These are phyloP conservation scores for Takifugu bimaculatus DNA, from an alignment of 2,113 vertebrate genomes.

Conservation along the genomic window DNA sequence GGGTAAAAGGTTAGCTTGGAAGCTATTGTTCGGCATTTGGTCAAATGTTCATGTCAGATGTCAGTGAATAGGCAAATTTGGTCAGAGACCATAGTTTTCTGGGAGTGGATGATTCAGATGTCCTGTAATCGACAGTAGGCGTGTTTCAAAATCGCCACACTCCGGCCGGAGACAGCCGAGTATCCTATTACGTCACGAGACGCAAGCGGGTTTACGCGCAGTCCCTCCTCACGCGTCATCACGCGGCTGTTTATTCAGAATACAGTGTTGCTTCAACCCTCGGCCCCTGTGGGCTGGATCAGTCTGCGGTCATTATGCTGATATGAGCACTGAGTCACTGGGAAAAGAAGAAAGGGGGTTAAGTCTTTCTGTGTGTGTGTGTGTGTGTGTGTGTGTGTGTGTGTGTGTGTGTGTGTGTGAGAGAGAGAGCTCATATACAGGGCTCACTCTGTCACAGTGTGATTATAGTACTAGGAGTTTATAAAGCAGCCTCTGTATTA, in stretches of 20 bases:
- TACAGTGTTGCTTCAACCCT: constrained; percentile 40
- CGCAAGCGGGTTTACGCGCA: constrained; percentile 19
- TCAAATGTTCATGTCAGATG: constrained; percentile 49
- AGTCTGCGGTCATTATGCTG: constrained; percentile 60
- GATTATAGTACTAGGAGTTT: constrained; percentile 63
- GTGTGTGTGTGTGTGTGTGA: constrained; percentile 7
- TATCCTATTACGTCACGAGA: constrained; percentile 32
- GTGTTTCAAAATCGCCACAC: background rate
- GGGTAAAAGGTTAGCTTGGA: constrained; percentile 59
- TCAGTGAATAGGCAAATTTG: constrained; percentile 9
- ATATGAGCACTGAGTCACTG: constrained; percentile 56
- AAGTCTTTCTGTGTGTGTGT: constrained; percentile 23
- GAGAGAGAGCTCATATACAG: constrained; percentile 18
- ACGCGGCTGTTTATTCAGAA: constrained; percentile 53
- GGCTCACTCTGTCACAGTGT: constrained; percentile 62
- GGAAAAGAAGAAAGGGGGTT: constrained; percentile 49
- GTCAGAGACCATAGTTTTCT: background rate
- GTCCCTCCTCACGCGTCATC: constrained; percentile 33
- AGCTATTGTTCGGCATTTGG: constrained; percentile 58
- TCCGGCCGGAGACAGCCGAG: constrained; percentile 3
- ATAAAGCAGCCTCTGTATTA: constrained; percentile 65
- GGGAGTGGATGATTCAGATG: too few species aligned
- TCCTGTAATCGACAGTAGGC: too few species aligned
- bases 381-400: constrained; percentile 10
- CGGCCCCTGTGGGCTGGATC: constrained; percentile 55